Evolutionary conservation across 2,888 invertebrate genomes (phyloP), one percentile per base, ranked within the genome.

Genomic region (Acleris emargana): DNA sequence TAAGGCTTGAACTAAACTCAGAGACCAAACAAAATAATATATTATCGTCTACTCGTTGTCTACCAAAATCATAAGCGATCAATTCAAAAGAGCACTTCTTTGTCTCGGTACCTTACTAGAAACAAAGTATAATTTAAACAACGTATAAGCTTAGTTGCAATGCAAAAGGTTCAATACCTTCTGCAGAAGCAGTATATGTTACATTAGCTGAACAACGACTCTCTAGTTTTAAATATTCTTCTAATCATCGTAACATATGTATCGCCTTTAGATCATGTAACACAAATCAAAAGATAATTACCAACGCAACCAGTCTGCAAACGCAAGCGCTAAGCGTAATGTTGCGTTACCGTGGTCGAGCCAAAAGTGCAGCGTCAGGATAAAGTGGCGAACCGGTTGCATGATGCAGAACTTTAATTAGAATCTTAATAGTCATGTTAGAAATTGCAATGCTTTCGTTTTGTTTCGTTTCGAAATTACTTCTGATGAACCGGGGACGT

Each of bases 341-440:
- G 42, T 62, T 62, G 42, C 62, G 22, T 62, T 55, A 62, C 17
- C n/a, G 22, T 3, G 13, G 55, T 38, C n/a, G 28, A 6, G 4
- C 18, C 9, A 38, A 45, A 49, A 55, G 18, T 55, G 55, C 62
- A 55, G 3, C 38, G 55, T 62, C 62, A 62, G 54, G 62, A n/a
- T 55, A 54, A 62, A 55, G 55, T 32, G 17, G 32, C 16, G 11
- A 17, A 13, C 53, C 53, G 53, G 28, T 49, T 18, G 32, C 45
- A 61, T 55, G 38, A 55, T 50, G 62, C 53, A 53, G 47, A 55
- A 42, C 49, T 62, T 54, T 45, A 54, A 54, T 53, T 61, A 47
- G 17, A 47, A 20, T 22, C 18, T 32, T 38, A 13, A 38, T 38
- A 38, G 45, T 17, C 43, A 18, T 25, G 25, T 13, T 42, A 55